These are phyloP conservation scores for Dilophus febrilis DNA, from an alignment of 2,888 invertebrate genomes.

Conservation along the genomic window DNA sequence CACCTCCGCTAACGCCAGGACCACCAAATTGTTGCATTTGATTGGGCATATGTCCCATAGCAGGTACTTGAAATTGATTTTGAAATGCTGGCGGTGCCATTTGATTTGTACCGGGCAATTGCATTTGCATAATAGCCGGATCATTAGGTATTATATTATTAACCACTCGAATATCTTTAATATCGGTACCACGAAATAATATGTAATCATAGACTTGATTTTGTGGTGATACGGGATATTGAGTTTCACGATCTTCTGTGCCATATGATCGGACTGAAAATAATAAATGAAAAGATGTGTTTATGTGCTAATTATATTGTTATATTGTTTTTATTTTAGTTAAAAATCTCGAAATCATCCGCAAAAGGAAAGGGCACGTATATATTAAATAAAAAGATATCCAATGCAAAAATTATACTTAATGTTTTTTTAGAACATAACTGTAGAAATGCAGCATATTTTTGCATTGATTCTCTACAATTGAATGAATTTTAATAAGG, in stretches of 20 bases:
- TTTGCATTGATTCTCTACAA: too few species aligned
- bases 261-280: constrained; percentile 90
- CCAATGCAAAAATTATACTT: too few species aligned
- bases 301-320: constrained; percentile 1
- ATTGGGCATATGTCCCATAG: constrained; percentile 42
- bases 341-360: too few species aligned
- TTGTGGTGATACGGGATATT: constrained; percentile 88
- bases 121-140: constrained; percentile 93
- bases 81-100: constrained; percentile 43
- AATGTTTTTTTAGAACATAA: too few species aligned
- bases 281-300: constrained; percentile 13
- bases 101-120: constrained; percentile 43
- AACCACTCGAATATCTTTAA: constrained; percentile 95
- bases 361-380: too few species aligned
- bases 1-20: too few species aligned
- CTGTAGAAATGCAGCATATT: too few species aligned
- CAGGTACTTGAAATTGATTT: constrained; percentile 51
- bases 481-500: too few species aligned
- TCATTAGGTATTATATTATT: constrained; percentile 85
- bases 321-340: too few species aligned
- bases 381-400: too few species aligned
- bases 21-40: constrained; percentile 34
- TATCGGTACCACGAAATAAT: constrained; percentile 93
- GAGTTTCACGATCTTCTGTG: constrained; percentile 93
- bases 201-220: constrained; percentile 98